These are phyloP conservation scores for Cyclopterus lumpus DNA, from an alignment of 2,797 vertebrate genomes.

Conservation along the genomic window DNA sequence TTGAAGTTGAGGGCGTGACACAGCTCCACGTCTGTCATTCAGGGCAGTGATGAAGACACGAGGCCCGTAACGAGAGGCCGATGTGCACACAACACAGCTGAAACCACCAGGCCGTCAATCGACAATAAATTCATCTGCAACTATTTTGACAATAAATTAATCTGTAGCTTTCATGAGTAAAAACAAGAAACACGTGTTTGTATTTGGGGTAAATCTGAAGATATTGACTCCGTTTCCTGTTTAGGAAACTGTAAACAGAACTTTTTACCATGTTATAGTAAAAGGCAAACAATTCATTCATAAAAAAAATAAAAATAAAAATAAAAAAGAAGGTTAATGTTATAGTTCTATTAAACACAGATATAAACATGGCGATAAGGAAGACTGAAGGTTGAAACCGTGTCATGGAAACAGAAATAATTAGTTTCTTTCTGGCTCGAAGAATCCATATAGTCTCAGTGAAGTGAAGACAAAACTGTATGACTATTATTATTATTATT, in stretches of 20 bases:
- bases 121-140: neutral
- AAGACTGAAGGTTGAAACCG: neutral
- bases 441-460: neutral
- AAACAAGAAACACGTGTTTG: neutral
- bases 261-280: neutral
- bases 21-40: conserved; percentile 24
- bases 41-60: conserved; percentile 38
- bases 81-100: neutral
- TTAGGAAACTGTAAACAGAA: neutral
- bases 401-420: neutral
- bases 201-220: neutral
- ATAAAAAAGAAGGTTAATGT: too few relatives aligned
- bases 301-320: neutral
- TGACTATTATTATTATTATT: too few relatives aligned
- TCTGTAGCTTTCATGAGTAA: neutral
- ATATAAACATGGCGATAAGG: neutral
- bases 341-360: neutral
- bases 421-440: conserved; percentile 9
- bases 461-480: neutral
- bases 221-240: neutral
- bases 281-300: neutral
- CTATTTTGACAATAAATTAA: neutral
- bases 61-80: neutral
- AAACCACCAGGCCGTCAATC: neutral
- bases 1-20: neutral